Conservation (phyloP, 2,113 vertebrate species). For the Pyxicephalus adspersus region DNA sequence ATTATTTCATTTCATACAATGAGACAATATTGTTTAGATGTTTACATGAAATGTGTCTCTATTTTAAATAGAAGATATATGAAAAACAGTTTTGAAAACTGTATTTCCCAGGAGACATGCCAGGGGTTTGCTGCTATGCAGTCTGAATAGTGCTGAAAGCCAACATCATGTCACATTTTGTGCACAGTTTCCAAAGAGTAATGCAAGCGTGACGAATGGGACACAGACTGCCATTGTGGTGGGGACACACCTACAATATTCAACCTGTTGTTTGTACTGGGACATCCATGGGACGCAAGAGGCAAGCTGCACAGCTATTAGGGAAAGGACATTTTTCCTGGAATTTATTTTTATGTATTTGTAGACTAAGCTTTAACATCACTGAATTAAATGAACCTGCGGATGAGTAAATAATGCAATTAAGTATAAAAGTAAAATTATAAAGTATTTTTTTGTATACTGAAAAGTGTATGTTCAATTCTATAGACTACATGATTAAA, state of each 20-base stretch:
- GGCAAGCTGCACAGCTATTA: conserved; percentile 64
- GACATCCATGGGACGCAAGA: conserved; percentile 82
- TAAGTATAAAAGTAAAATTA: too few relatives aligned
- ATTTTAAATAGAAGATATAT: conserved; percentile 4
- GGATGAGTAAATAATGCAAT: too few relatives aligned
- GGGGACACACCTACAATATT: conserved; percentile 95
- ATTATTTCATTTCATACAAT: too few relatives aligned
- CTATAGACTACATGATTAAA: too few relatives aligned
- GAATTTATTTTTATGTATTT: too few relatives aligned
- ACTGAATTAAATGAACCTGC: too few relatives aligned
- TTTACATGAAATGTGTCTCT: neutral
- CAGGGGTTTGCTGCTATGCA: conserved; percentile 87
- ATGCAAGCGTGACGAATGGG: conserved; percentile 96
- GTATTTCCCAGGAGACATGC: conserved; percentile 88
- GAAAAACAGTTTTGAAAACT: conserved; percentile 25
- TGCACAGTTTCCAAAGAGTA: conserved; percentile 82
- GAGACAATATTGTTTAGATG: neutral
- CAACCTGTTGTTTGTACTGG: conserved; percentile 98
- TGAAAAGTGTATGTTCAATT: too few relatives aligned
- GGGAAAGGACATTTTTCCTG: conserved; percentile 51
- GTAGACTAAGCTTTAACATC: too few relatives aligned
- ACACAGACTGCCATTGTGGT: conserved; percentile 97
- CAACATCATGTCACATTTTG: conserved; percentile 84
- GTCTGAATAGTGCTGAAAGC: conserved; percentile 89
- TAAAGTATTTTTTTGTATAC: too few relatives aligned